Conservation (phyloP, 2,113 vertebrate species). For the Pseudonaja textilis region DNA sequence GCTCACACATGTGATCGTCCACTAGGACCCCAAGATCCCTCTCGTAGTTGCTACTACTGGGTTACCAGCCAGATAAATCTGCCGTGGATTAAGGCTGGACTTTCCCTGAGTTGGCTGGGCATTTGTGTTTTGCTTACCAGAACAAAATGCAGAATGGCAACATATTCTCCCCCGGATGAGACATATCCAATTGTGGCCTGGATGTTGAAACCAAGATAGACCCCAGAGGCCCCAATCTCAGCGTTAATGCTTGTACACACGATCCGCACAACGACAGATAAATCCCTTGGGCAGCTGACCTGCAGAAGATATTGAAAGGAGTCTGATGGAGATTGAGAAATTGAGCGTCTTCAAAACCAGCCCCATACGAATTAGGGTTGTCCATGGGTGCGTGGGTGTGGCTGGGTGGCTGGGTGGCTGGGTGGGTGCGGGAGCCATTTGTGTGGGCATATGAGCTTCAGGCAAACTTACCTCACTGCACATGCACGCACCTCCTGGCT, state of each 20-base stretch:
- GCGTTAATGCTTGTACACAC: background rate
- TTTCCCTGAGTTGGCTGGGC: background rate
- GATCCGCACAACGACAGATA: background rate
- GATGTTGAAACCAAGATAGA: background rate
- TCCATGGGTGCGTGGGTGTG: no score
- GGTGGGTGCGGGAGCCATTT: no score
- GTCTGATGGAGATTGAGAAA: no score
- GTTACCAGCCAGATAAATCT: background rate
- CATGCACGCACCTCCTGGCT: no score
- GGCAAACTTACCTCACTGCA: no score
- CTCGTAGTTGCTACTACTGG: no score
- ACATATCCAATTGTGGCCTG: background rate
- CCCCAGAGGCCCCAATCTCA: background rate
- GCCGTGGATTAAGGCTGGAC: background rate
- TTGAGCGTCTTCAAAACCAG: no score
- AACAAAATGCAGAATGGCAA: accelerated
- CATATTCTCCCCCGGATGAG: accelerated
- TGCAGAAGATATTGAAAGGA: background rate
- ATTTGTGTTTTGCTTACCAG: background rate
- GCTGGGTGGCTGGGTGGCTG: no score
- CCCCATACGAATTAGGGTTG: no score
- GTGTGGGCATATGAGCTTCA: no score
- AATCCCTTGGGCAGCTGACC: background rate
- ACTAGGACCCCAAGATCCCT: no score
- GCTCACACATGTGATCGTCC: no score